phyloP scores from a whole-genome alignment of 2,797 vertebrate genomes.

The Pangasius krempfi region DNA sequence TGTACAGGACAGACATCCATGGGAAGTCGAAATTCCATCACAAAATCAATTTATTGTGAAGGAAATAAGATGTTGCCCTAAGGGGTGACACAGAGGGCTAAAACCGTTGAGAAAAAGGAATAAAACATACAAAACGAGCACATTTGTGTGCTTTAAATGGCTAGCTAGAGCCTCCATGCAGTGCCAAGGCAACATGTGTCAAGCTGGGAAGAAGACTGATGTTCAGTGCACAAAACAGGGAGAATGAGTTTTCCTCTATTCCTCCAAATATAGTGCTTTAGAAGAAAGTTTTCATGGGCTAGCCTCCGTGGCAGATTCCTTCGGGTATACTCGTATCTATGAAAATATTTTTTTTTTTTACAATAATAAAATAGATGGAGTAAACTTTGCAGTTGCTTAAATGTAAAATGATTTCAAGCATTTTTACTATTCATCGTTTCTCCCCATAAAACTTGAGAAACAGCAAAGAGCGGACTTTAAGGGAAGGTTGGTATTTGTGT shows the following conservation, averaged over 20 bases:
- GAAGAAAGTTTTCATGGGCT: slow-evolving; percentile 51
- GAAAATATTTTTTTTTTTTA: slow-evolving; percentile 55
- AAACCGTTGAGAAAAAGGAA: background rate
- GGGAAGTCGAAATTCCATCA: slow-evolving; percentile 43
- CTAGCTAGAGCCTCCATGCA: slow-evolving; percentile 53
- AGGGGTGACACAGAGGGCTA: slow-evolving; percentile 17
- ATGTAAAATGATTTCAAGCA: slow-evolving; percentile 49
- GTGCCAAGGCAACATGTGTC: slow-evolving; percentile 62
- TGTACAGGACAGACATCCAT: slow-evolving; percentile 56
- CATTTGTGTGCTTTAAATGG: slow-evolving; percentile 52
- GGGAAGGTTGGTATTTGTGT: slow-evolving; percentile 43
- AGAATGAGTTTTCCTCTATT: slow-evolving; percentile 48
- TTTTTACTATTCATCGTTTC: slow-evolving; percentile 6
- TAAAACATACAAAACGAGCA: slow-evolving; percentile 40
- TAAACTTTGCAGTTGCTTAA: slow-evolving; percentile 57
- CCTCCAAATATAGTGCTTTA: slow-evolving; percentile 58
- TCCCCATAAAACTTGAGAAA: slow-evolving; percentile 36
- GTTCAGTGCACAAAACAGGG: slow-evolving; percentile 59
- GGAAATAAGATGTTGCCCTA: slow-evolving; percentile 6
- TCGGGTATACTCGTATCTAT: slow-evolving; percentile 53
- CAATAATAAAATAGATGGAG: slow-evolving; percentile 64
- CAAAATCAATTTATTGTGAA: background rate
- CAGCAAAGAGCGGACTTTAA: slow-evolving; percentile 52
- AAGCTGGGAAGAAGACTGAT: slow-evolving; percentile 60
- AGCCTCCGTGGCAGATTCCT: slow-evolving; percentile 56